Base-by-base conservation (phyloP, 2,888 invertebrate genomes). In the Drosophila colorata region DNA sequence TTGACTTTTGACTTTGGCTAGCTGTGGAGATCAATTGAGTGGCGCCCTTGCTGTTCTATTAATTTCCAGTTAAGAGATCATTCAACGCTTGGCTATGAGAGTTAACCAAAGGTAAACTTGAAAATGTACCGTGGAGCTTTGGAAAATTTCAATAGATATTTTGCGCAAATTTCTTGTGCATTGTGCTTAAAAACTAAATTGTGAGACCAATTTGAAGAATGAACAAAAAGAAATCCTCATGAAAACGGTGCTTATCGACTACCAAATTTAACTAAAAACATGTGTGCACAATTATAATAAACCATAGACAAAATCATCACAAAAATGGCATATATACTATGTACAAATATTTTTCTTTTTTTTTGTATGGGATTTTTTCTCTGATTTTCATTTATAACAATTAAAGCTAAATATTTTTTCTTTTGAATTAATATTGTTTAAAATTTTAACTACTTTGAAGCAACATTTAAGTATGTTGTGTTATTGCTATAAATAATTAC, bases 121-220 rank as follows among this genome's bases (percentile, higher is more conserved):
- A 64, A 51, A 67, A 53, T 47, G 56, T 66, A 38, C 56, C 48
- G 51, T 13, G 35, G 4, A 25, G n/a, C 18, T 51, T 64, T 74
- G 67, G 46, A 5, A 46, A 68, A 60, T 68, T 74, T 70, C 70
- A 73, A 68, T 64, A 66, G 49, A 66, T 65, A 70, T 48, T 64
- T 68, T 73, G 74, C 55, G 8, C 78, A 75, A 78, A 75, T 64
- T 64, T 75, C 75, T 60, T 57, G 60, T 47, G 56, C 52, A 53
- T 37, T 74, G 63, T 49, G 52, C 66, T 59, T 72, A 72, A 59
- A 59, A 60, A 81, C 65, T 73, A 81, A 69, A 85, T 85, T 82
- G 87, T 91, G 91, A 91, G 92, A 91, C 92, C 91, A 91, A 91
- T 91, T 91, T 90, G 92, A 91, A 91, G 90, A 90, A 87, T 81